Evolutionary conservation across 2,888 invertebrate species (phyloP), one percentile per base, ranked within the genome.

Genomic region (Pediacus dermestoides): DNA sequence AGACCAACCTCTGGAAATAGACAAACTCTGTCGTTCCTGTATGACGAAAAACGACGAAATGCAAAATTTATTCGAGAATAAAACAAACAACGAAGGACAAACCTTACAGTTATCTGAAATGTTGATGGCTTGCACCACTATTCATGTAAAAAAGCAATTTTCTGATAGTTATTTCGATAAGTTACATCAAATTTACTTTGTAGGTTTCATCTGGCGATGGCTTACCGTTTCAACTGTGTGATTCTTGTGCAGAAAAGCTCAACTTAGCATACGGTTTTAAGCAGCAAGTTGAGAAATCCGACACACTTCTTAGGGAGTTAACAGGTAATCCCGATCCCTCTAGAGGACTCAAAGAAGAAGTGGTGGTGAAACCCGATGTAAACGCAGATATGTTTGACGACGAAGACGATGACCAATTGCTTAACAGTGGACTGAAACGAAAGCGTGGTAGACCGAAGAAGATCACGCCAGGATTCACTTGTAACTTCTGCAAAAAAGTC

Each of bases 11-110:
- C 39, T 61, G 30, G 49, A 55, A 37, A 61, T 69, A 54, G 67
- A 68, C 35, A 70, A 67, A 53, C 60, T 70, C 43, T 70, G 70
- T 48, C 61, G 70, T 33, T 68, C 68, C 7, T 70, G 70, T 48
- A 66, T 70, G 67, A 54, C 60, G 46, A 57, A 62, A 38, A 55
- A 52, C 31, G 50, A 12, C 14, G 54, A 64, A 42, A 69, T 68
- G 67, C 59, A 60, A 45, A 66, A 64, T 53, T 58, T 70, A 32
- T 70, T 69, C 48, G 63, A 65, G 44, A 60, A 58, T 26, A 60
- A 59, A 42, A 52, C 52, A 30, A 60, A 58, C 35, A 41, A 56
- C 13, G 57, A 51, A 35, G 60, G 61, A 21, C 54, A 63, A 44
- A 53, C 58, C 37, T 44, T 63, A 25, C 59, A 63, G 50, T 50